Conservation (phyloP, 2,797 vertebrate species). For the Falco novaeseelandiae region DNA sequence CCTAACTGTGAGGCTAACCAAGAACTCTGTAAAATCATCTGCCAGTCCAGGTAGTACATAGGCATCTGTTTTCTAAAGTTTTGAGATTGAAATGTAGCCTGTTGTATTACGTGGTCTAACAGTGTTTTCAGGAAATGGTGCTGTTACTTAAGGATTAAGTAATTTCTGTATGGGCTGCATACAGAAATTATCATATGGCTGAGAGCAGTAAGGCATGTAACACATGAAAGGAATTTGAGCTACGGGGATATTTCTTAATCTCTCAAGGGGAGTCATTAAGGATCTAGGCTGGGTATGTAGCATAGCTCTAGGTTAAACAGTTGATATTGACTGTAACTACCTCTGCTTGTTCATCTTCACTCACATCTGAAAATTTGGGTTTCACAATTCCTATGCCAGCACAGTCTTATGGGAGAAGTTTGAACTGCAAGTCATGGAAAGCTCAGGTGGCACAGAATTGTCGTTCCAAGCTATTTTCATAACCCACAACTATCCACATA, state of each 20-base stretch:
- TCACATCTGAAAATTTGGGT: background rate
- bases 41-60: background rate
- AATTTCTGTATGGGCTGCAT: background rate
- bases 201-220: background rate
- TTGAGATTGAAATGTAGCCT: background rate
- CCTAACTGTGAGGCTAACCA: background rate
- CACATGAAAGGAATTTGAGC: background rate
- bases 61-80: background rate
- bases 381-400: background rate
- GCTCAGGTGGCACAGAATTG: background rate
- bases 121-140: background rate
- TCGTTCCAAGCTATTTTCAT: constrained; percentile 22
- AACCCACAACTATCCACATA: background rate
- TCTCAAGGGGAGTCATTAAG: background rate
- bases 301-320: background rate
- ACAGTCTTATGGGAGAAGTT: background rate
- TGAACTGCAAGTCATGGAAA: background rate
- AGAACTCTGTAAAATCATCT: background rate
- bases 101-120: background rate
- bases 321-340: background rate
- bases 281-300: background rate
- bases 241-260: background rate
- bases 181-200: background rate
- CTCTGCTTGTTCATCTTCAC: background rate
- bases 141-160: background rate